Evolutionary conservation across 2,888 invertebrate species (phyloP).

Genomic region (Tyria jacobaeae): DNA sequence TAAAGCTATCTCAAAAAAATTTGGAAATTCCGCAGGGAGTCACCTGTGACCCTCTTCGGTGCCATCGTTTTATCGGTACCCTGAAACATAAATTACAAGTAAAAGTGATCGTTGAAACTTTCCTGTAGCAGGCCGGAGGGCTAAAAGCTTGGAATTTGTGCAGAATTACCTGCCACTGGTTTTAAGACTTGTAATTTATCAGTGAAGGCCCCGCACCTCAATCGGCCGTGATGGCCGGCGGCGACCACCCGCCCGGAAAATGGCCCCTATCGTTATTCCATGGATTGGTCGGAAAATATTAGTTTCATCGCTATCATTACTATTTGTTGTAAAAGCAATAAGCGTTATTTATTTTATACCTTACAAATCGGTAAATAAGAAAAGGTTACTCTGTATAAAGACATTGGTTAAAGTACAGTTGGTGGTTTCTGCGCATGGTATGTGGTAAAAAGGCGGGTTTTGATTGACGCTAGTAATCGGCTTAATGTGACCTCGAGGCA

Average conservation of each 20-base stretch:
- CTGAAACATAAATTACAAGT: constrained; percentile 81
- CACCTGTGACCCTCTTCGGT: constrained; percentile 76
- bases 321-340: constrained; percentile 60
- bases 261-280: constrained; percentile 68
- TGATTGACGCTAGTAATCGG: constrained; percentile 85
- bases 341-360: constrained; percentile 53
- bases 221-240: constrained; percentile 66
- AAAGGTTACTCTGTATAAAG: constrained; percentile 52
- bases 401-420: constrained; percentile 66
- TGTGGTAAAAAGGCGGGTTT: constrained; percentile 80
- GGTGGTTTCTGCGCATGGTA: constrained; percentile 65
- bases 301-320: constrained; percentile 53
- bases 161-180: constrained; percentile 88
- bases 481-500: constrained; percentile 85
- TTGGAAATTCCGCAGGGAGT: constrained; percentile 64
- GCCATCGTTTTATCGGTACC: constrained; percentile 76
- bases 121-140: constrained; percentile 72
- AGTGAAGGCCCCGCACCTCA: constrained; percentile 72
- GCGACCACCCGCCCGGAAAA: constrained; percentile 70
- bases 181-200: constrained; percentile 88
- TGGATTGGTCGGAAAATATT: constrained; percentile 60
- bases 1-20: constrained; percentile 57
- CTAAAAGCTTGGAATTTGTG: constrained; percentile 77
- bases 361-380: constrained; percentile 46
- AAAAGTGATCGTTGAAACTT: constrained; percentile 85